These are phyloP conservation scores for Hyposoter didymator DNA, from an alignment of 2,888 invertebrate genomes.

Conservation along the genomic window DNA sequence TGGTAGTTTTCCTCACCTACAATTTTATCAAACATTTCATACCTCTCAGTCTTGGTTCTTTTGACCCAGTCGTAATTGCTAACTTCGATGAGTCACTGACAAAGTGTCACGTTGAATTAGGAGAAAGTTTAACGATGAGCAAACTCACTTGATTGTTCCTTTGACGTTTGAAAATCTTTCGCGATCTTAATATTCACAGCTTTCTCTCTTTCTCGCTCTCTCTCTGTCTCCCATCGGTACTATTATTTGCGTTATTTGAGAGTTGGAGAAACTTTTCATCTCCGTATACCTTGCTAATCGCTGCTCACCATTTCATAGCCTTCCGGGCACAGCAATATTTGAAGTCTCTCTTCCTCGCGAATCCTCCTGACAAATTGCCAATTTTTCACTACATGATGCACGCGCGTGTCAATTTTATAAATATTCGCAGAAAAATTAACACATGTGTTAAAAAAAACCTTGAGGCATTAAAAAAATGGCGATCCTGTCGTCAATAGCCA, in stretches of 20 bases:
- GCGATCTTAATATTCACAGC: background rate
- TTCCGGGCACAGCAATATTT: slow-evolving; percentile 28
- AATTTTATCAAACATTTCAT: background rate
- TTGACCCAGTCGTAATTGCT: slow-evolving; percentile 1
- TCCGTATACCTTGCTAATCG: slow-evolving; percentile 27
- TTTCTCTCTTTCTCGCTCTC: background rate
- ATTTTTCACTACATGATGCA: background rate
- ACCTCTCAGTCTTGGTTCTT: background rate
- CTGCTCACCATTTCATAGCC: slow-evolving; percentile 34
- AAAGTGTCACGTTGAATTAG: slow-evolving; percentile 27
- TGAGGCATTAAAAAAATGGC: background rate
- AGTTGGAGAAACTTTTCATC: slow-evolving; percentile 52
- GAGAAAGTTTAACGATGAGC: slow-evolving; percentile 77
- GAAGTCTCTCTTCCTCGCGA: background rate
- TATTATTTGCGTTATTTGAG: slow-evolving; percentile 7
- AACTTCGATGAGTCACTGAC: slow-evolving; percentile 77
- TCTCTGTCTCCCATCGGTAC: background rate
- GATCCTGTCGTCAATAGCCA: slow-evolving; percentile 12
- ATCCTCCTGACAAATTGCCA: background rate
- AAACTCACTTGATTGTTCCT: slow-evolving; percentile 27
- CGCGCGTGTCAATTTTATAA: background rate
- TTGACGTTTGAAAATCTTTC: slow-evolving; percentile 24
- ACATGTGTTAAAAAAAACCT: background rate
- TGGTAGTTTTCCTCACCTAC: background rate
- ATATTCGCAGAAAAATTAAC: background rate